These are phyloP conservation scores for Erythrocercus mccallii DNA, from an alignment of 2,113 vertebrate genomes.

Conservation along the genomic window DNA sequence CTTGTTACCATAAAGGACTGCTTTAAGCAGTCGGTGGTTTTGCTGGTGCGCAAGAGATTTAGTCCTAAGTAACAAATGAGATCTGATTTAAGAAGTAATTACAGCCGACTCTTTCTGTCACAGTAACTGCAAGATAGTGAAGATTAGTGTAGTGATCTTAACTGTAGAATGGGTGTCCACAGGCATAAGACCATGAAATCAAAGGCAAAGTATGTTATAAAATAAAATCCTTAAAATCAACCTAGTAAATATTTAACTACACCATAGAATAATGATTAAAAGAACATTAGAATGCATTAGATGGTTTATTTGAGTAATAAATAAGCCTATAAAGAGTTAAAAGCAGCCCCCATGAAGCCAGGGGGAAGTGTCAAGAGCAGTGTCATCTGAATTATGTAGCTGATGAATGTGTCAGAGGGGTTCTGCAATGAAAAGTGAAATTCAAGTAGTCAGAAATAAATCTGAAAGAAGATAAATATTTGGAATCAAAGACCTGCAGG, in stretches of 20 bases:
- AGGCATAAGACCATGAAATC: background rate
- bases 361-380: background rate
- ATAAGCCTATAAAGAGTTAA: background rate
- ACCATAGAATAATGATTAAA: background rate
- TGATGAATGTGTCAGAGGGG: background rate
- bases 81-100: slow-evolving; percentile 49
- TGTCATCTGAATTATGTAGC: background rate
- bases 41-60: background rate
- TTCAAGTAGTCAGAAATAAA: background rate
- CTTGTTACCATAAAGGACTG: background rate
- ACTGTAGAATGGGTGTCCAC: background rate
- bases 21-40: slow-evolving; percentile 21
- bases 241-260: background rate
- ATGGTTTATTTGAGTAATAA: background rate
- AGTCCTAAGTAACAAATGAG: slow-evolving; percentile 20
- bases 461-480: background rate
- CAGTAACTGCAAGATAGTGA: background rate
- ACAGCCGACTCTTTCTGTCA: slow-evolving; percentile 9
- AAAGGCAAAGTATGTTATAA: background rate
- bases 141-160: slow-evolving; percentile 15
- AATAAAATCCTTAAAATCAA: background rate
- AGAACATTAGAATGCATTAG: background rate
- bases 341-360: background rate
- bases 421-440: background rate
- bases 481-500: background rate